phyloP scores from a whole-genome alignment of 2,797 vertebrate species.

The Iguana delicatissima region DNA sequence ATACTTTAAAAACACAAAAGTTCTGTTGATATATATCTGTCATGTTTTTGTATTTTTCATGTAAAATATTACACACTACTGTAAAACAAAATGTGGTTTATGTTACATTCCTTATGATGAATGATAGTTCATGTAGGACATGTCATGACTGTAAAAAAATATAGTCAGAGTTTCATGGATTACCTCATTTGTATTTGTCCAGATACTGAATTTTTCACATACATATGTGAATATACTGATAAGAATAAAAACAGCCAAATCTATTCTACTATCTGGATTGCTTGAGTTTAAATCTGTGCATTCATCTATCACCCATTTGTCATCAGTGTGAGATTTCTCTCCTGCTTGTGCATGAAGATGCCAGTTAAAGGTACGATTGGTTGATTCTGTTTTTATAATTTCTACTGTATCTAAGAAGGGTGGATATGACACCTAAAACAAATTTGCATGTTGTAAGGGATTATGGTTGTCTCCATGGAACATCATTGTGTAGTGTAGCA shows the following conservation, averaged over 20 bases:
- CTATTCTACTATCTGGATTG: conserved; percentile 7
- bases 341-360: not conserved
- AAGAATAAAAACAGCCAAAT: conserved; percentile 23
- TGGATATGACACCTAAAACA: not conserved
- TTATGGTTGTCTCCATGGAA: too few relatives aligned
- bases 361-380: not conserved
- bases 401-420: not conserved
- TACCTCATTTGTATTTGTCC: conserved; percentile 29
- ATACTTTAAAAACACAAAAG: not conserved
- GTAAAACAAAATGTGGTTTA: not conserved
- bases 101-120: conserved; percentile 12
- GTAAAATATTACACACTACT: not conserved
- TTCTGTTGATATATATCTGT: conserved; percentile 25
- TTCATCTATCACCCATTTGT: not conserved
- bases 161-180: conserved; percentile 7
- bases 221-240: not conserved
- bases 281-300: not conserved
- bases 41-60: conserved; percentile 26
- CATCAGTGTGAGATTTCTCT: not conserved
- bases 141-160: conserved; percentile 8
- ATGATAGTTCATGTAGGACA: not conserved
- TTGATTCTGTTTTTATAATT: not conserved
- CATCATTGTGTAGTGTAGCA: not conserved
- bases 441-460: not conserved
- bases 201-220: conserved; percentile 25